Evolutionary conservation across 2,797 vertebrate species (phyloP), one percentile per base, ranked within the genome.

Genomic region (Rhynchonycteris naso): DNA sequence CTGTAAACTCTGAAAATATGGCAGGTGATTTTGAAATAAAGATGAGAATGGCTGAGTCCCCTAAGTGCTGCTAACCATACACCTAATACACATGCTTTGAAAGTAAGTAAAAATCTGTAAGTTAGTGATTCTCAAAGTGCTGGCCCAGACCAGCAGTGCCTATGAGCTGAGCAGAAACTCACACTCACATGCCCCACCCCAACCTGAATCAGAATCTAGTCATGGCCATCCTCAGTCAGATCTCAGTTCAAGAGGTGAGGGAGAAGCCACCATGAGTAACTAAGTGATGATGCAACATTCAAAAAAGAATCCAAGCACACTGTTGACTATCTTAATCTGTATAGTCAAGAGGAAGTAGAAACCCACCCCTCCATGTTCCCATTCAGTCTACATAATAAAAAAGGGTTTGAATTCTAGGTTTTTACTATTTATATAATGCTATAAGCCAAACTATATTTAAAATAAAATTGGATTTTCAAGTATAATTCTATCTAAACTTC

Each of bases 381-480:
- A 28, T 22, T 47, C 38, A 18, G 83, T 54, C 61, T 52, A 16
- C 15, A 28, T 1, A 43, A 72, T 82, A 33, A 22, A 35, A 61
- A 59, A 18, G 28, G 19, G 71, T 38, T 82, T 68, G 82, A 43
- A 89, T 71, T 93, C 82, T 71, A 89, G 63, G 6, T 30, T 95
- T 95, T 83, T 58, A 91, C 33, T 63, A 15, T 54, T 76, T 72
- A 76, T 87, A 47, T 50, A 86, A 76, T 61, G 54, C n/a, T 35
- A 58, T 50, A 10, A 50, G 15, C 22, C 38, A 71, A 82, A 76
- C 30, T 56, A 56, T 16, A 30, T 92, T 82, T 59, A 33, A 79
- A 95, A 85, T 61, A 81, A 94, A 93, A 95, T 24, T 88, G 14
- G 30, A 90, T 93, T 95, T 95, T 94, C 47, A 86, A 76, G 35